Evolutionary conservation across 1,140 invertebrate genomes (phyloP).

Genomic region (Spodoptera litura): DNA sequence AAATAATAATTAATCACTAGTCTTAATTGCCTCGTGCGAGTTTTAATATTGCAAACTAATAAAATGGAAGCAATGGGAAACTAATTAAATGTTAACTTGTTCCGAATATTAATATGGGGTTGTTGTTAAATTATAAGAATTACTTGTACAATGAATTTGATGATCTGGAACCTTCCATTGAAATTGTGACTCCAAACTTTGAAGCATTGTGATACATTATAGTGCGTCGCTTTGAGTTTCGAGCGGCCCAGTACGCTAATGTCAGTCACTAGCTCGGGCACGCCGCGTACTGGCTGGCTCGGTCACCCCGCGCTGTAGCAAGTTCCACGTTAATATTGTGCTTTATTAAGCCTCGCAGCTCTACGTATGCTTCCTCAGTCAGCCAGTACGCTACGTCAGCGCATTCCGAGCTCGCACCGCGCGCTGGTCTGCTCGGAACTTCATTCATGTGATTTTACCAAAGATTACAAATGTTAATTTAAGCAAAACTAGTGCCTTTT

Average conservation of each 20-base stretch:
- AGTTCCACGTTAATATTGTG: background rate
- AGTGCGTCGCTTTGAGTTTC: conserved; percentile 11
- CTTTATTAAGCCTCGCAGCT: conserved; percentile 1
- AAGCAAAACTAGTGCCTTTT: conserved; percentile 43
- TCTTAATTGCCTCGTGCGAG: conserved; percentile 13
- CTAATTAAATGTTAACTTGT: conserved; percentile 6
- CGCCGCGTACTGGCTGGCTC: background rate
- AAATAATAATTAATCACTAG: conserved; percentile 31
- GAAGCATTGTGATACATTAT: conserved; percentile 28
- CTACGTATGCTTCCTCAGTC: background rate
- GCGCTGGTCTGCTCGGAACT: conserved; percentile 10
- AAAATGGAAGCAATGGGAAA: conserved; percentile 7
- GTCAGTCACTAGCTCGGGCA: background rate
- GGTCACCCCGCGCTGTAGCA: background rate
- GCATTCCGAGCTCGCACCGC: background rate
- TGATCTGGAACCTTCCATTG: conserved; percentile 39
- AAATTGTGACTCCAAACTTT: conserved; percentile 31
- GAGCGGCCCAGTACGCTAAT: background rate
- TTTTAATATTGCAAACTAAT: conserved; percentile 23
- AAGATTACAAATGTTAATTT: conserved; percentile 39
- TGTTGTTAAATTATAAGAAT: conserved; percentile 38
- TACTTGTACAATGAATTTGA: conserved; percentile 34
- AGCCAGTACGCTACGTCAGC: no score
- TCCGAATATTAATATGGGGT: conserved; percentile 18
- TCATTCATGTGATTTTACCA: conserved; percentile 41